Percentiles rank a stretch among this genome's conserved stretches.
Conservation (phyloP, 1,140 invertebrate species). For the Bactericera cockerelli region DNA sequence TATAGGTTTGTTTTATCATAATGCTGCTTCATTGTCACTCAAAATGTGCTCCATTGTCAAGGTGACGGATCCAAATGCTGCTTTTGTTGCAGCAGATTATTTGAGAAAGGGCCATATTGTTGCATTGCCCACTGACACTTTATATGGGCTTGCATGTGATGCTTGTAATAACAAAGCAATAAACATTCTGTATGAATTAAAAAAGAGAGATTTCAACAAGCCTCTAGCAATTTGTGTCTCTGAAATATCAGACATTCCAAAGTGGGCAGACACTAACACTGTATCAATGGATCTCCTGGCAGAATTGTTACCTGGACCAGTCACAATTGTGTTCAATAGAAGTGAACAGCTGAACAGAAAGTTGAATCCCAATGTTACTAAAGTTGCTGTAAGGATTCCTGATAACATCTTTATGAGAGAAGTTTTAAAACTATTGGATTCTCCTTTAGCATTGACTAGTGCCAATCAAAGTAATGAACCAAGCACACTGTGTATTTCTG, state of each 20-base stretch:
- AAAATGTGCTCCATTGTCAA: constrained; percentile 7
- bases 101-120: constrained; percentile 49
- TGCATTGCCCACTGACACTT: constrained; percentile 86
- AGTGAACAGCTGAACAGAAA: constrained; percentile 48
- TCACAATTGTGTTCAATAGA: constrained; percentile 75
- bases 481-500: constrained; percentile 59
- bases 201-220: constrained; percentile 66
- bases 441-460: constrained; percentile 83
- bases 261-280: constrained; percentile 60
- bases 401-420: constrained; percentile 57
- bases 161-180: constrained; percentile 59
- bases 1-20: neutral
- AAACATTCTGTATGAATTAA: constrained; percentile 67
- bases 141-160: constrained; percentile 82
- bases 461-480: constrained; percentile 70
- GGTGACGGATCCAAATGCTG: constrained; percentile 23
- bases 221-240: constrained; percentile 82
- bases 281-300: constrained; percentile 49
- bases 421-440: constrained; percentile 44
- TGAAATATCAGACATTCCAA: constrained; percentile 45
- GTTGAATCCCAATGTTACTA: constrained; percentile 59
- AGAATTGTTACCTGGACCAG: constrained; percentile 75
- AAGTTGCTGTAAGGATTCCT: constrained; percentile 84
- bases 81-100: constrained; percentile 37
- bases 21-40: neutral